Evolutionary conservation across 2,113 vertebrate genomes (phyloP), one percentile per base, ranked within the genome.

Genomic region (Osmerus eperlanus): DNA sequence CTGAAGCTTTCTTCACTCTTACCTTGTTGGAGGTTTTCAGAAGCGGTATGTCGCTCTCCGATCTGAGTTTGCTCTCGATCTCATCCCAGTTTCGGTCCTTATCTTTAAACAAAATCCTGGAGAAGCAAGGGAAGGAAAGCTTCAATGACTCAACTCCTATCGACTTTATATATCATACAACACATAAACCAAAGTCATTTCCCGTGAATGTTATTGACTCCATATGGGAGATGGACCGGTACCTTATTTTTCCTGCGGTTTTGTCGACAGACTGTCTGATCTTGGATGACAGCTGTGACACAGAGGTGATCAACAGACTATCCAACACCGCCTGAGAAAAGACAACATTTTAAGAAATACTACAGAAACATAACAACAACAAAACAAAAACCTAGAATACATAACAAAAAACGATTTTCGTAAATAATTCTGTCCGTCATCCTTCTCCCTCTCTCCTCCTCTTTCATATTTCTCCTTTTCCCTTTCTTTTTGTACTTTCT

Each of bases 1-100:
- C 1, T 41, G 23, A 4, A 51, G n/a, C 16, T 36, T 29, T 21
- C 1, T 47, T 51, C 15, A 51, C 67, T 65, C 80, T 25, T 88
- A 98, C 97, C 95, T 96, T 97, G 87, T 97, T 98, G 62, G 96
- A 95, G 1, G 96, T 96, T 93, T 98, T 99, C 81, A 97, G 93
- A 72, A 98, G 93, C 55, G 97, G 96, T 25, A 97, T 84, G 75
- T 99, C 97, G 83, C 94, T 96, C 79, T 99, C 97, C 7, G 94
- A 86, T 85, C 93, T 87, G 75, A 99, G 85, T 88, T 97, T 97
- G 83, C 74, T 96, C 84, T 98, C 97, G 82, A 99, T 98, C 85
- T 99, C 96, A 52, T 97, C 96, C 97, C 96, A 99, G 67, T 99
- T 99, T 70, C 96, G 92, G 84, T 99, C 96, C 86, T 97, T 96